Evolutionary conservation across 1,140 invertebrate genomes (phyloP).

Genomic region (Phocides pigmalion): DNA sequence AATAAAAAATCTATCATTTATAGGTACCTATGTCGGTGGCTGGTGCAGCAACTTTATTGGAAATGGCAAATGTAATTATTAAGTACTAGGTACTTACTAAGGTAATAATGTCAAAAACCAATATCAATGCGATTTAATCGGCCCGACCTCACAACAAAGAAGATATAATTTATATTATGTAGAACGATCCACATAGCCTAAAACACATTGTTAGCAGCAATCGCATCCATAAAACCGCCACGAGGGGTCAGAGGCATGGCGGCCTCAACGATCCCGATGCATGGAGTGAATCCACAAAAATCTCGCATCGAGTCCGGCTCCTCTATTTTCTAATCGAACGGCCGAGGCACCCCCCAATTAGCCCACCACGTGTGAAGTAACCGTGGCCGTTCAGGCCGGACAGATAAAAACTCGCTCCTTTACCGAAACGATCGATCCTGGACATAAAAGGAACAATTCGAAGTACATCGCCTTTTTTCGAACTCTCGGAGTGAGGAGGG

Average conservation of each 20-base stretch:
- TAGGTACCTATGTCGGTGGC: too few species aligned
- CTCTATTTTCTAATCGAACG: constrained; percentile 61
- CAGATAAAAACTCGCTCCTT: constrained; percentile 79
- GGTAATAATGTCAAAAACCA: too few species aligned
- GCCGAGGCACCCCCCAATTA: constrained; percentile 58
- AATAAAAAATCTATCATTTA: too few species aligned
- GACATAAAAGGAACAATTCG: constrained; percentile 82
- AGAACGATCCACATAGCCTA: background rate
- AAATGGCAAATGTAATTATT: too few species aligned
- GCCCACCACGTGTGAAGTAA: constrained; percentile 69
- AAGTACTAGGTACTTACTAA: too few species aligned
- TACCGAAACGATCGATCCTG: constrained; percentile 79
- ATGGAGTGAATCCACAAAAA: constrained; percentile 40
- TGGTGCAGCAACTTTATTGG: too few species aligned
- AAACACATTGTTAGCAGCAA: constrained; percentile 10
- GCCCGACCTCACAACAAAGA: too few species aligned
- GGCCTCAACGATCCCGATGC: constrained; percentile 19
- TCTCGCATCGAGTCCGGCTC: constrained; percentile 36
- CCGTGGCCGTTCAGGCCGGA: constrained; percentile 55
- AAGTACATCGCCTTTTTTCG: constrained; percentile 81
- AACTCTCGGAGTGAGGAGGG: constrained; percentile 57
- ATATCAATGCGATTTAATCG: too few species aligned
- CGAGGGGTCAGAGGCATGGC: constrained; percentile 18
- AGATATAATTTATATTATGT: too few species aligned
- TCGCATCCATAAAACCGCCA: background rate